Base-by-base conservation (phyloP, 2,113 vertebrate species). In the Cercopithecus mona region DNA sequence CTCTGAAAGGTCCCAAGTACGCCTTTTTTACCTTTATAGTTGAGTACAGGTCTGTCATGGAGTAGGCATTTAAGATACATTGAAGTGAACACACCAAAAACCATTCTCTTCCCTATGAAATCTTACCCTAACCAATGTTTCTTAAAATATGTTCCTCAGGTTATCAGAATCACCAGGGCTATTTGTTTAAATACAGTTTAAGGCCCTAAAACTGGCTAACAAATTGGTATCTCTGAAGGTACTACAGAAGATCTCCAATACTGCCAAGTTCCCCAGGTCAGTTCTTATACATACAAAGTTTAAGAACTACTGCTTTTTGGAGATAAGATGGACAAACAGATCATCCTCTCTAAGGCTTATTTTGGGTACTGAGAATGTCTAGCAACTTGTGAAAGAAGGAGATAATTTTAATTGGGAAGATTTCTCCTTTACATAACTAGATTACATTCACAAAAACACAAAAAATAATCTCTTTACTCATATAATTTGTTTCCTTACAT, bases 321-420 rank as follows among this genome's bases (percentile, higher is more conserved):
- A 93, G 45, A 84, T 40, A 57, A 72, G 23, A 94, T 25, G 5
- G 8, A 73, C 66, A 95, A 30, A 93, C 3, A 68, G 7, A 66
- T 66, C 38, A 43, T 30, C 76, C 30, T 73, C 83, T 76, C 45
- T 72, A 64, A 66, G 55, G 48, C 76, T 84, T 95, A 86, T 35
- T 81, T 55, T 79, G 43, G 40, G 14, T 86, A 68, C 1, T 50
- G 13, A 25, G 11, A 85, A 85, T 55, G 32, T 68, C 52, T 45
- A 88, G 52, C 35, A 88, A 73, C 27, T 48, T 57, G 40, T n/a
- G 43, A 94, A 93, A 25, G 20, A 94, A 86, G 43, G 30, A 87
- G 48, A 35, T 61, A 35, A 83, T 82, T 95, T 97, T 87, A 93
- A 92, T 10, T 90, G 22, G 32, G 50, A 96, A 30, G 45, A 50